phyloP scores from a whole-genome alignment of 2,888 invertebrate genomes.

The Copidosoma aretas region DNA sequence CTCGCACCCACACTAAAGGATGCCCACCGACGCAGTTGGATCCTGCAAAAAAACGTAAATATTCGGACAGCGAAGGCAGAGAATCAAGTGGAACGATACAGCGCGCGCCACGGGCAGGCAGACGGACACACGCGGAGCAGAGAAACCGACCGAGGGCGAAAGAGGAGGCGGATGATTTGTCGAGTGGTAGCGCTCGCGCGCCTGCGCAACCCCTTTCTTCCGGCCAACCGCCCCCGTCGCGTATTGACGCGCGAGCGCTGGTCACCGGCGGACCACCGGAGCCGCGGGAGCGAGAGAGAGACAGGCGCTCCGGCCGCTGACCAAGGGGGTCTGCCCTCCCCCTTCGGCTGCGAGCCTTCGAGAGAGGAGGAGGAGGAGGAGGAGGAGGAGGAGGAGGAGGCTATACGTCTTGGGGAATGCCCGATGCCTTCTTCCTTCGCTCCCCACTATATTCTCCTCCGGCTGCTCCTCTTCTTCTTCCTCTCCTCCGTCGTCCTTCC shows the following conservation, averaged over 20 bases:
- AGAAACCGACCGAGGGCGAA: neutral
- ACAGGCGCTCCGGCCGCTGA: neutral
- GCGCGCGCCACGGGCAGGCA: too few relatives aligned
- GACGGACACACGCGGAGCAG: neutral
- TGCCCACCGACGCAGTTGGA: too few relatives aligned
- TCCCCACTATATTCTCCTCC: neutral
- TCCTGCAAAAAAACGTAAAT: conserved; percentile 13
- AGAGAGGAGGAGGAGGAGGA: conserved; percentile 42
- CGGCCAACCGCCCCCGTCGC: conserved; percentile 47
- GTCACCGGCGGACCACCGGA: conserved; percentile 56
- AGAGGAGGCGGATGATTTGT: too few relatives aligned
- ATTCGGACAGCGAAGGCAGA: neutral
- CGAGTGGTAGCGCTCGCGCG: too few relatives aligned
- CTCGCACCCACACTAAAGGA: too few relatives aligned
- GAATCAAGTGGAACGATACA: neutral
- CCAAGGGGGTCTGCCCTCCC: neutral
- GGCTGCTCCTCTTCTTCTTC: conserved; percentile 47
- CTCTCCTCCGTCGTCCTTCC: conserved; percentile 32
- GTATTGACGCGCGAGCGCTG: conserved; percentile 59
- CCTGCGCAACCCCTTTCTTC: conserved; percentile 58
- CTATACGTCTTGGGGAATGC: conserved; percentile 59
- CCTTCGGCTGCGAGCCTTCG: conserved; percentile 29
- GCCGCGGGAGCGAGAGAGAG: neutral
- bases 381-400: conserved; percentile 45
- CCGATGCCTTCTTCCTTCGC: conserved; percentile 50